A percentile compares a stretch with the other conserved stretches of the same genome.
These are phyloP conservation scores for Chrysochloris asiatica DNA, from an alignment of 2,113 vertebrate species.

Conservation along the genomic window DNA sequence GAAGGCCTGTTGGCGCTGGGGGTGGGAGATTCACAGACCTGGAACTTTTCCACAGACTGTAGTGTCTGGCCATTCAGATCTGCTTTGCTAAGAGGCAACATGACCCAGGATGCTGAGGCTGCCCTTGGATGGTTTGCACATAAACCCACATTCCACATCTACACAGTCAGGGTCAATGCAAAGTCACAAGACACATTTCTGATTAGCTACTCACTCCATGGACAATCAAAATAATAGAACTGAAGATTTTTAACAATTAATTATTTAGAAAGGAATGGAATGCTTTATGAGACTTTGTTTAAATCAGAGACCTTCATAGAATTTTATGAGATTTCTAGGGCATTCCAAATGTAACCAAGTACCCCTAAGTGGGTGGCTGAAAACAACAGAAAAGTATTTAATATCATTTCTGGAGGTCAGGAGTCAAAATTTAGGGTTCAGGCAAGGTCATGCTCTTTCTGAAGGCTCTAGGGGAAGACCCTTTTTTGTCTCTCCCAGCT, in stretches of 20 bases:
- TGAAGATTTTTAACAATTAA: background rate
- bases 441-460: background rate
- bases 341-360: background rate
- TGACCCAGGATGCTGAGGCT: rapidly evolving
- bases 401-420: background rate
- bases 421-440: background rate
- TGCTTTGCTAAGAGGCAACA: rapidly evolving
- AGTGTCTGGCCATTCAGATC: rapidly evolving
- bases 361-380: background rate
- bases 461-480: background rate
- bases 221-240: background rate
- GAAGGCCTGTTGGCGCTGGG: too few relatives aligned
- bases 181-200: rapidly evolving
- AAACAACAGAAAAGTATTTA: background rate
- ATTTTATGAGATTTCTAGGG: background rate
- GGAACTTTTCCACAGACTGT: rapidly evolving
- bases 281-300: background rate
- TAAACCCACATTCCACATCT: rapidly evolving
- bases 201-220: background rate
- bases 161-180: rapidly evolving
- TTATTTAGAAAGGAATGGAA: background rate
- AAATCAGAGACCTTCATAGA: background rate
- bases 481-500: background rate
- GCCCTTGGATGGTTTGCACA: rapidly evolving
- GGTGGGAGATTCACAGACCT: rapidly evolving